Percentiles rank a stretch among this genome's conserved stretches.
These are phyloP conservation scores for Pristionchus pacificus DNA, from an alignment of 1,140 invertebrate species.

Conservation along the genomic window DNA sequence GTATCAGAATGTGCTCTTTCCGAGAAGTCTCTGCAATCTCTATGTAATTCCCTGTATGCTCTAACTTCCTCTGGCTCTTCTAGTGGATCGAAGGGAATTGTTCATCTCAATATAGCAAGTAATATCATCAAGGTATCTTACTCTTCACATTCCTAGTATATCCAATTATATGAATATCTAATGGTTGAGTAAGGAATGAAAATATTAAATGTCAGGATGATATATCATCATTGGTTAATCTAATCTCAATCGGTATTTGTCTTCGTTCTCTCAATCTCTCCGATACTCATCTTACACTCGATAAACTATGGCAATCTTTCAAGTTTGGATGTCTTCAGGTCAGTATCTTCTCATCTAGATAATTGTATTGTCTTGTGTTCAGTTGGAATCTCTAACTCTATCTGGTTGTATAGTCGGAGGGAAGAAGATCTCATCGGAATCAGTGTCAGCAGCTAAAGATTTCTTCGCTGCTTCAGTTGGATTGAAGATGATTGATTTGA, in stretches of 20 bases:
- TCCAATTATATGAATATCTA: no score
- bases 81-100: conserved; percentile 26
- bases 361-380: no score
- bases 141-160: conserved; percentile 19
- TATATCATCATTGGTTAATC: conserved; percentile 39
- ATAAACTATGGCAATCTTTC: conserved; percentile 50
- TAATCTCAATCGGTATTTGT: conserved; percentile 47
- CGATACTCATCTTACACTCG: conserved; percentile 43
- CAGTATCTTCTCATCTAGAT: no score
- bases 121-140: conserved; percentile 42
- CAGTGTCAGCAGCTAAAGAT: conserved; percentile 18
- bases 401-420: conserved; percentile 12
- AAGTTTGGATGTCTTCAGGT: conserved; percentile 55
- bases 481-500: conserved; percentile 22
- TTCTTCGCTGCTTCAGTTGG: conserved; percentile 45
- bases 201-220: no score
- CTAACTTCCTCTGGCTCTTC: conserved; percentile 30
- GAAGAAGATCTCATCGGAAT: conserved; percentile 42
- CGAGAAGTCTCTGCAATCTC: conserved; percentile 42
- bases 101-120: conserved; percentile 32
- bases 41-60: conserved; percentile 39
- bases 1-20: conserved; percentile 46
- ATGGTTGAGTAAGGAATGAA: no score
- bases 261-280: conserved; percentile 46
- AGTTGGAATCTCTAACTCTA: conserved; percentile 37